Evolutionary conservation across 1,140 invertebrate genomes (phyloP).

Genomic region (Drosophila ogumai): DNA sequence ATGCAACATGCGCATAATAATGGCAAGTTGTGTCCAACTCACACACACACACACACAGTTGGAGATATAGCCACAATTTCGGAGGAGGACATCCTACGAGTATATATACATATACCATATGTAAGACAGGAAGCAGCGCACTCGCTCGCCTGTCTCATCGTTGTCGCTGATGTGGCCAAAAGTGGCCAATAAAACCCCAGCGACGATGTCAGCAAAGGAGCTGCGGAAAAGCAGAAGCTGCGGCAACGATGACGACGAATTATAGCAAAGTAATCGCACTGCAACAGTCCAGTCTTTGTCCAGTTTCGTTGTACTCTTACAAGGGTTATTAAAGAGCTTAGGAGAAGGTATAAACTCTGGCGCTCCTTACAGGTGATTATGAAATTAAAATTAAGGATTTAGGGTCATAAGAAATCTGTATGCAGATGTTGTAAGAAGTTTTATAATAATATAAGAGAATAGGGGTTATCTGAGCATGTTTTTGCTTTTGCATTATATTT

Average conservation of each 20-base stretch:
- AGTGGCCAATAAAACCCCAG: conserved; percentile 82
- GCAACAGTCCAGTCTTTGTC: conserved; percentile 46
- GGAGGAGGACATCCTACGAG: conserved; percentile 10
- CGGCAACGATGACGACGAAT: conserved; percentile 66
- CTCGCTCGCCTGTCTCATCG: conserved; percentile 78
- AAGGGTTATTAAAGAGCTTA: neutral
- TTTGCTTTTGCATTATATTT: neutral
- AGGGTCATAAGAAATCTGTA: accelerated
- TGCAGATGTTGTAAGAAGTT: neutral
- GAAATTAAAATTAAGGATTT: neutral
- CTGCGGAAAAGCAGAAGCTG: conserved; percentile 34
- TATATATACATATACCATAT: conserved; percentile 18
- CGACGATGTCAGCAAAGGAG: conserved; percentile 51
- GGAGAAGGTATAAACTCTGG: neutral
- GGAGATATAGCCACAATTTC: conserved; percentile 9
- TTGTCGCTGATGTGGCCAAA: conserved; percentile 84
- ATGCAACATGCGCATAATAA: conserved; percentile 80
- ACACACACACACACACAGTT: conserved; percentile 22
- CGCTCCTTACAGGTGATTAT: no score
- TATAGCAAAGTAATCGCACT: conserved; percentile 79
- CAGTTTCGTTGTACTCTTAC: conserved; percentile 45
- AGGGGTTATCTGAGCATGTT: neutral
- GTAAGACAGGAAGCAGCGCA: conserved; percentile 53
- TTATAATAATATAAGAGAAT: neutral
- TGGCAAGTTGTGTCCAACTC: conserved; percentile 67